Conservation (phyloP, 2,113 vertebrate genomes). For the Lates calcarifer region DNA sequence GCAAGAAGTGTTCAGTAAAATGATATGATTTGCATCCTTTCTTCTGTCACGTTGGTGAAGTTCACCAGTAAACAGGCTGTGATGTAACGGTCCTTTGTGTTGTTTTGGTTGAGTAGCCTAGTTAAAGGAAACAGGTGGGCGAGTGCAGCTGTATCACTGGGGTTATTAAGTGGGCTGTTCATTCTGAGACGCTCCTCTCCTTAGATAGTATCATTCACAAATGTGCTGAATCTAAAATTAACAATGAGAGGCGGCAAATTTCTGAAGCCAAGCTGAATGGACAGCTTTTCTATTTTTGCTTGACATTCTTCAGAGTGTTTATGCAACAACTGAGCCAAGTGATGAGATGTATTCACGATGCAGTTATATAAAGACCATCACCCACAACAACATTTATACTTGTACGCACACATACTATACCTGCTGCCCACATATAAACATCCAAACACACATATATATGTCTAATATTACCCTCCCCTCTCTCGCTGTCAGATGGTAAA, state of each 20-base stretch:
- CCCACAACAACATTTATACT: slow-evolving; percentile 17
- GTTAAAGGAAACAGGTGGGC: slow-evolving; percentile 53
- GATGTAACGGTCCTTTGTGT: slow-evolving; percentile 37
- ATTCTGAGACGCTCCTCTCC: slow-evolving; percentile 17
- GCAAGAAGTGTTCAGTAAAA: background rate
- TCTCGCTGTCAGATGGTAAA: slow-evolving; percentile 92
- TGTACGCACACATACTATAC: background rate
- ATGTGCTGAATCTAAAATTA: slow-evolving; percentile 45
- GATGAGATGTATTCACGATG: slow-evolving; percentile 47
- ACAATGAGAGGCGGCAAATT: slow-evolving; percentile 37
- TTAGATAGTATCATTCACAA: slow-evolving; percentile 40
- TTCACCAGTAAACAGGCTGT: background rate
- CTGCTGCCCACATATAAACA: background rate
- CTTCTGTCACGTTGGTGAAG: too few species aligned
- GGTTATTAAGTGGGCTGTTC: slow-evolving; percentile 36
- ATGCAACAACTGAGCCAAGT: slow-evolving; percentile 41
- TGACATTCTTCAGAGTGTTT: slow-evolving; percentile 27
- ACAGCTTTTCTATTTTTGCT: slow-evolving; percentile 19
- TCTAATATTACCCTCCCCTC: background rate
- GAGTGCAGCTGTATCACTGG: slow-evolving; percentile 40
- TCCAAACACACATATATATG: slow-evolving; percentile 4
- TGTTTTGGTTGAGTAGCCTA: slow-evolving; percentile 20
- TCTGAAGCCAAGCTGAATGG: slow-evolving; percentile 30
- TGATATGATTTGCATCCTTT: background rate
- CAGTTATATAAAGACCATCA: slow-evolving; percentile 60